Percentiles rank a stretch among this genome's conserved stretches.
phyloP scores from a whole-genome alignment of 1,140 invertebrate species.

The Aricia agestis region DNA sequence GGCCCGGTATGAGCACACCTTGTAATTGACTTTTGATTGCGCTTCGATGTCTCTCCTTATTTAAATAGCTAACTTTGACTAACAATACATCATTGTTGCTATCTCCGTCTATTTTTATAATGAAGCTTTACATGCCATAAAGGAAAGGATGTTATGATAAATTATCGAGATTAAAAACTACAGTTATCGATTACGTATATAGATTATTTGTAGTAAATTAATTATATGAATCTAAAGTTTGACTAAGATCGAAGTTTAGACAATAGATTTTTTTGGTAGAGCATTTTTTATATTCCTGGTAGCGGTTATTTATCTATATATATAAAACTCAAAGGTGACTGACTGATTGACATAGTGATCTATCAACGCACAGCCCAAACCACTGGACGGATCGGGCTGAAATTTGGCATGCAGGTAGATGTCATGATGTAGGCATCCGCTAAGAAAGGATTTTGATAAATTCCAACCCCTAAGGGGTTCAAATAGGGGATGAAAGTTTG shows the following conservation, averaged over 20 bases:
- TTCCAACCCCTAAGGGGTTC: too few relatives aligned
- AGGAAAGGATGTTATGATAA: slow-evolving; percentile 12
- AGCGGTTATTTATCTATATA: too few relatives aligned
- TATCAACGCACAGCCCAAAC: too few relatives aligned
- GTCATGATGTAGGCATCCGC: too few relatives aligned
- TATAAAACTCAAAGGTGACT: too few relatives aligned
- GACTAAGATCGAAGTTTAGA: background rate
- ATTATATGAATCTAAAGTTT: background rate
- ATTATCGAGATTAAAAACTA: slow-evolving; percentile 8
- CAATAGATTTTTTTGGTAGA: too few relatives aligned
- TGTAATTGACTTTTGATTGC: slow-evolving; percentile 73
- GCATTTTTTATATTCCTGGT: too few relatives aligned
- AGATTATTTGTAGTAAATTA: slow-evolving; percentile 1
- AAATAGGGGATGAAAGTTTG: too few relatives aligned
- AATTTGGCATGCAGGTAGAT: too few relatives aligned
- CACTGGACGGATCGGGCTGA: too few relatives aligned
- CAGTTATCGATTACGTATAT: background rate
- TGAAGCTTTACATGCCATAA: slow-evolving; percentile 13
- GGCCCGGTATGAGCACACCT: slow-evolving; percentile 59
- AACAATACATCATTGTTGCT: slow-evolving; percentile 41
- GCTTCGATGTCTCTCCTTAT: slow-evolving; percentile 59
- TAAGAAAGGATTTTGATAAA: too few relatives aligned
- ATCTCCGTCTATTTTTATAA: slow-evolving; percentile 19
- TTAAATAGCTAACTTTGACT: slow-evolving; percentile 41
- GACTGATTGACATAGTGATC: too few relatives aligned